Evolutionary conservation across 2,888 invertebrate species (phyloP).

Genomic region (Drosophila maculinotata): DNA sequence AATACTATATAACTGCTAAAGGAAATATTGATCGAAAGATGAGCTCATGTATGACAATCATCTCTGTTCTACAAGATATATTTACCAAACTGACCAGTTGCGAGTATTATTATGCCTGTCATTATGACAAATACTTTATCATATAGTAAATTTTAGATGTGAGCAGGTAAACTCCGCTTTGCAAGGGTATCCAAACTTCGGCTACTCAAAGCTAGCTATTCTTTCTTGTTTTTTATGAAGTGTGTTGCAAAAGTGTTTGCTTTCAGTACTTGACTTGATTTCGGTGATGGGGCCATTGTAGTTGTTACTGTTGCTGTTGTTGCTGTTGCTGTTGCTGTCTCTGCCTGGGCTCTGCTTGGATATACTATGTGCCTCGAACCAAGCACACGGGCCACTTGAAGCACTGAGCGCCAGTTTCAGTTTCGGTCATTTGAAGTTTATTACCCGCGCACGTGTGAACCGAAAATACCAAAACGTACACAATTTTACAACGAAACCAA

Average conservation of each 20-base stretch:
- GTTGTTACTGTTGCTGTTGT: constrained; percentile 4
- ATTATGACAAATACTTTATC: too few relatives aligned
- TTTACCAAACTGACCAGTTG: too few relatives aligned
- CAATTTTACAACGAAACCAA: constrained; percentile 71
- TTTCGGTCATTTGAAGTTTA: constrained; percentile 77
- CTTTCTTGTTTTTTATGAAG: constrained; percentile 33
- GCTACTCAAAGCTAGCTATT: background rate
- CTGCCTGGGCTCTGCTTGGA: background rate
- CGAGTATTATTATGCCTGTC: too few relatives aligned
- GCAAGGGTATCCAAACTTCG: background rate
- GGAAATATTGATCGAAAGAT: too few relatives aligned
- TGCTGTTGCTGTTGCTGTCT: constrained; percentile 2
- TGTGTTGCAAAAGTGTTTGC: constrained; percentile 66
- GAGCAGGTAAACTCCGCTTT: too few relatives aligned
- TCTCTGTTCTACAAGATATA: too few relatives aligned
- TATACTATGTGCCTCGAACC: constrained; percentile 33
- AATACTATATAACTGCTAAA: too few relatives aligned
- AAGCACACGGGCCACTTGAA: constrained; percentile 62
- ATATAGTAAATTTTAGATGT: too few relatives aligned
- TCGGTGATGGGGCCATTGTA: constrained; percentile 12
- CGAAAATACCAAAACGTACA: constrained; percentile 78
- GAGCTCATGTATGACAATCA: too few relatives aligned
- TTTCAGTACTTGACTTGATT: constrained; percentile 71
- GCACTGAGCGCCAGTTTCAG: constrained; percentile 63
- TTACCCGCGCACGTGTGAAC: constrained; percentile 81